Evolutionary conservation across 2,888 invertebrate species (phyloP).

Genomic region (Eurytoma californica): DNA sequence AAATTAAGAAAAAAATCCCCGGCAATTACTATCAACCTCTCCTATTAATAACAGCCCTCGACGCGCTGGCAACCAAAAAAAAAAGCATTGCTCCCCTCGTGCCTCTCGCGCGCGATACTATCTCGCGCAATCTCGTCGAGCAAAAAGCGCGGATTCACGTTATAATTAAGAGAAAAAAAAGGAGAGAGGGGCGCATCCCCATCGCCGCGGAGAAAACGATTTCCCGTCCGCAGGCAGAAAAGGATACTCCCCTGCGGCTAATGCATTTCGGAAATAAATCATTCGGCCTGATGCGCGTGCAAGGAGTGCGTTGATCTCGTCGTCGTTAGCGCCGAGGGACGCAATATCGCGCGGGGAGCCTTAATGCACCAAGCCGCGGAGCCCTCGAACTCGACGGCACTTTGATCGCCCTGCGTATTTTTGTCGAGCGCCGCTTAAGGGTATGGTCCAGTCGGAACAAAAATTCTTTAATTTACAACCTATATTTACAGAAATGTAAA

Average conservation of each 20-base stretch:
- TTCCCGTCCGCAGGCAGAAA: neutral
- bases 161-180: constrained; percentile 43
- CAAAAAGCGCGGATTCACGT: constrained; percentile 26
- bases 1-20: constrained; percentile 14
- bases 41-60: constrained; percentile 11
- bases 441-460: too few relatives aligned
- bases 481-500: too few relatives aligned
- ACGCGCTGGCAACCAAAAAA: neutral
- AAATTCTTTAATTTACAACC: too few relatives aligned
- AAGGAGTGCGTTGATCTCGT: constrained; percentile 30
- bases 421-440: too few relatives aligned
- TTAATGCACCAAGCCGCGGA: too few relatives aligned
- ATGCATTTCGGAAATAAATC: constrained; percentile 55
- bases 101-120: constrained; percentile 4
- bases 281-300: constrained; percentile 26
- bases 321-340: constrained; percentile 22
- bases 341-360: constrained; percentile 17
- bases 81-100: neutral
- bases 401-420: too few relatives aligned
- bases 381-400: too few relatives aligned
- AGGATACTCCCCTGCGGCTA: constrained; percentile 37
- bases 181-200: neutral
- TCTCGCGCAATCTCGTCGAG: constrained; percentile 32
- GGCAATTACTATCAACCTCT: neutral
- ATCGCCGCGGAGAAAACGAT: neutral